phyloP scores from a whole-genome alignment of 2,888 invertebrate species.

The Yponomeuta sedellus region DNA sequence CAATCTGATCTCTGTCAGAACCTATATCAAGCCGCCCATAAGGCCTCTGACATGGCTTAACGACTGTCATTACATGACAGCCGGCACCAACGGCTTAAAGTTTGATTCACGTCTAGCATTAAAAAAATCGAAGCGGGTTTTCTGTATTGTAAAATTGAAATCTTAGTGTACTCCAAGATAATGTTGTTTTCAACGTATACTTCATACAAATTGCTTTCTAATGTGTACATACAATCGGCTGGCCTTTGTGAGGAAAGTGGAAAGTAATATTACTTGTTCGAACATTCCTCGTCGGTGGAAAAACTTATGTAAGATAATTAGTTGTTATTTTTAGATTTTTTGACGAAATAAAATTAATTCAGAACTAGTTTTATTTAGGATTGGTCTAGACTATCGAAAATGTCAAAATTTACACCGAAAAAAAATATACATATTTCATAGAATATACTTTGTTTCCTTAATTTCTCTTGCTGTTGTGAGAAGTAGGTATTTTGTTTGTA shows the following conservation, averaged over 20 bases:
- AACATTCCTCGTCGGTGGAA: not conserved
- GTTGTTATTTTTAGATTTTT: not conserved
- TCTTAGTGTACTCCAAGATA: not conserved
- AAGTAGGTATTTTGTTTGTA: too few species aligned
- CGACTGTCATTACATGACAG: too few species aligned
- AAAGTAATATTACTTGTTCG: not conserved
- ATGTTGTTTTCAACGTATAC: not conserved
- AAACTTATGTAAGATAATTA: not conserved
- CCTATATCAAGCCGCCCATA: too few species aligned
- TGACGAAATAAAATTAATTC: not conserved
- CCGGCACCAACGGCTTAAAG: too few species aligned
- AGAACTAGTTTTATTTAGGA: not conserved
- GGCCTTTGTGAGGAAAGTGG: conserved; percentile 8
- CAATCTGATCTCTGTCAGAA: too few species aligned
- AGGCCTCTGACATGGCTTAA: too few species aligned
- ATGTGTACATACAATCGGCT: not conserved
- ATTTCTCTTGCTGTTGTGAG: too few species aligned
- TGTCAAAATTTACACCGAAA: not conserved
- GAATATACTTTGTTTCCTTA: too few species aligned
- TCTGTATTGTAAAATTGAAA: not conserved
- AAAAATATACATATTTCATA: too few species aligned
- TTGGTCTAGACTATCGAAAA: not conserved
- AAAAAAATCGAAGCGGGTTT: not conserved
- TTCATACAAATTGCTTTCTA: conserved; percentile 1
- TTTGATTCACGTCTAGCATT: too few species aligned